Conservation (phyloP, 1,140 invertebrate species). For the Daktulosphaira vitifoliae region DNA sequence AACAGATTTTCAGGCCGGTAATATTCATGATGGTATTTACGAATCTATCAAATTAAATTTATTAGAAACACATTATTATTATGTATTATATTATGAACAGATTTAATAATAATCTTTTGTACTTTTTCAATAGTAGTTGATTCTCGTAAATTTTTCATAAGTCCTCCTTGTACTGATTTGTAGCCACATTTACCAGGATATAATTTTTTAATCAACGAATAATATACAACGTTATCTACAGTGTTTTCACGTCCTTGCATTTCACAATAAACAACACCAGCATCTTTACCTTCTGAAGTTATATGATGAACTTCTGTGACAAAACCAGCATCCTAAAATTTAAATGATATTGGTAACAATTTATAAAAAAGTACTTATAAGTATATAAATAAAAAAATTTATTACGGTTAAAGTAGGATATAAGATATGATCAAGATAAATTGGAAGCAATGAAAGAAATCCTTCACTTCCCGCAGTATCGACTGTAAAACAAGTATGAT, state of each 20-base stretch:
- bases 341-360: too few species aligned
- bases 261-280: slow-evolving; percentile 87
- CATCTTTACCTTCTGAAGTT: slow-evolving; percentile 76
- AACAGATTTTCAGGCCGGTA: slow-evolving; percentile 86
- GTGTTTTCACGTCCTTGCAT: slow-evolving; percentile 80
- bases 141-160: slow-evolving; percentile 71
- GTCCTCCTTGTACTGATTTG: slow-evolving; percentile 73
- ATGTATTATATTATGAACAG: too few species aligned
- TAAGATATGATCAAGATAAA: slow-evolving; percentile 84
- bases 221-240: slow-evolving; percentile 56
- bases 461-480: slow-evolving; percentile 77
- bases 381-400: too few species aligned
- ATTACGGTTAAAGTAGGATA: slow-evolving; percentile 69
- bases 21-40: slow-evolving; percentile 71
- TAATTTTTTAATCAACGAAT: slow-evolving; percentile 55
- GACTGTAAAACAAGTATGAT: slow-evolving; percentile 84
- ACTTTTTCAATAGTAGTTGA: slow-evolving; percentile 75
- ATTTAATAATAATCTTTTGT: too few species aligned
- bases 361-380: too few species aligned
- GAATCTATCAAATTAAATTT: slow-evolving; percentile 51
- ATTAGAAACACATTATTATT: too few species aligned
- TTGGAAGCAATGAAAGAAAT: slow-evolving; percentile 76
- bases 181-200: slow-evolving; percentile 77
- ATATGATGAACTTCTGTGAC: slow-evolving; percentile 88
- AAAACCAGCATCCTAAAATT: slow-evolving; percentile 66